Conservation (phyloP, 1,140 invertebrate genomes). For the Hermetia illucens region DNA sequence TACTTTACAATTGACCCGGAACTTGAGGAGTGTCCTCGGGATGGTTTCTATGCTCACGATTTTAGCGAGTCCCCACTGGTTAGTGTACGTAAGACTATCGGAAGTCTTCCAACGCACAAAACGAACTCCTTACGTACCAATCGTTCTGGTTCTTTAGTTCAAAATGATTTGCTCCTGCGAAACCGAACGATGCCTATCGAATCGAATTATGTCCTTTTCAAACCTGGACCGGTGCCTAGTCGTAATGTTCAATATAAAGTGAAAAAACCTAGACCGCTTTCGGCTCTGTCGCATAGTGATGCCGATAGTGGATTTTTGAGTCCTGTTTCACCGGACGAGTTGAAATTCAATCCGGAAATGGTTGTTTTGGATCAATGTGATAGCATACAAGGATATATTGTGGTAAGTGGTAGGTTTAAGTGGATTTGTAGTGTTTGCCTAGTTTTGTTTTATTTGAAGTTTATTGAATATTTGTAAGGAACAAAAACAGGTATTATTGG, state of each 20-base stretch:
- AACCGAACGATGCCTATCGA: constrained; percentile 24
- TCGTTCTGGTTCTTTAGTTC: no score
- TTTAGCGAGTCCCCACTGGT: no score
- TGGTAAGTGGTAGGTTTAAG: constrained; percentile 17
- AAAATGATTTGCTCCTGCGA: constrained; percentile 7
- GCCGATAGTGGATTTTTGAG: constrained; percentile 29
- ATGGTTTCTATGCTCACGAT: no score
- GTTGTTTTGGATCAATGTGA: constrained; percentile 28
- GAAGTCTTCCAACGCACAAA: no score
- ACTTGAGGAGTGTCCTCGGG: no score
- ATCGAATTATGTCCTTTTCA: constrained; percentile 27
- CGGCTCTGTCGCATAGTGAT: constrained; percentile 28
- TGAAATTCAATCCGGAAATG: constrained; percentile 23
- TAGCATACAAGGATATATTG: constrained; percentile 28
- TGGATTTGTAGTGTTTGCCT: neutral
- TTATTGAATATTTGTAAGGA: neutral
- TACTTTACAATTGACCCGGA: constrained; percentile 28
- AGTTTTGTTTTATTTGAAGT: neutral
- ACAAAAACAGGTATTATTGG: neutral
- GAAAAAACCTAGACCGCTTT: constrained; percentile 20
- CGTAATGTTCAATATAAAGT: constrained; percentile 29
- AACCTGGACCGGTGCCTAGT: constrained; percentile 27
- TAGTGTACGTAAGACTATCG: no score
- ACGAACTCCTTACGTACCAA: no score
- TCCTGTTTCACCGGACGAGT: constrained; percentile 26